A percentile compares a stretch with the other conserved stretches of the same genome.
These are phyloP conservation scores for Megaptera novaeangliae DNA, from an alignment of 2,113 vertebrate genomes.

Conservation along the genomic window DNA sequence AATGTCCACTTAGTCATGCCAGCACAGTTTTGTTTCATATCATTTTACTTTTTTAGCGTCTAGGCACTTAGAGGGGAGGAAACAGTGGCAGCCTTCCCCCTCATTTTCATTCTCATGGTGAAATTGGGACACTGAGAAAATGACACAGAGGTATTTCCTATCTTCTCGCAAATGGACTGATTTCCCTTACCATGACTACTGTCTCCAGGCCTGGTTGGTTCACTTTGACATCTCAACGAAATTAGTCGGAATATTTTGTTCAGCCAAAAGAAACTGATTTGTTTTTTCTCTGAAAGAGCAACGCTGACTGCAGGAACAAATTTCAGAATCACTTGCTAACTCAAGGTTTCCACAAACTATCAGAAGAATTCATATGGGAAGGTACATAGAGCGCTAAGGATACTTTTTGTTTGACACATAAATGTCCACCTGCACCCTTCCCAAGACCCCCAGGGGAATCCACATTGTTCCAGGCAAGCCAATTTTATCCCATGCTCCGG, in stretches of 20 bases:
- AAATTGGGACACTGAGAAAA: background rate
- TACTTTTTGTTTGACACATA: background rate
- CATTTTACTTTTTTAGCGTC: background rate
- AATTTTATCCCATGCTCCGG: background rate
- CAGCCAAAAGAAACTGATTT: background rate
- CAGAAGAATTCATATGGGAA: background rate
- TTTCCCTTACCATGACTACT: background rate
- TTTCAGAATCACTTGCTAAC: conserved; percentile 22
- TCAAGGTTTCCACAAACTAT: background rate
- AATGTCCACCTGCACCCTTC: background rate
- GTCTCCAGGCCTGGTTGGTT: background rate
- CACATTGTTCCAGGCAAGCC: background rate
- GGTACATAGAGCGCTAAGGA: fast-evolving
- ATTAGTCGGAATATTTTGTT: background rate
- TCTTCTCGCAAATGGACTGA: background rate
- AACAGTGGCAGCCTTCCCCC: background rate
- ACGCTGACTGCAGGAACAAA: background rate
- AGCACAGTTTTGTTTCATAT: background rate
- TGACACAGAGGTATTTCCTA: fast-evolving
- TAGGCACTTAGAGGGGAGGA: background rate
- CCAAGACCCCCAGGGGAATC: background rate
- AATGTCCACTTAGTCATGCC: background rate
- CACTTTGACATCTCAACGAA: background rate
- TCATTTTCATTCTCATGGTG: background rate
- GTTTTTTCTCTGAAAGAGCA: background rate